Percentiles rank a stretch among this genome's conserved stretches.
Conservation (phyloP, 2,113 vertebrate genomes). For the Haplotaxodon microlepis region DNA sequence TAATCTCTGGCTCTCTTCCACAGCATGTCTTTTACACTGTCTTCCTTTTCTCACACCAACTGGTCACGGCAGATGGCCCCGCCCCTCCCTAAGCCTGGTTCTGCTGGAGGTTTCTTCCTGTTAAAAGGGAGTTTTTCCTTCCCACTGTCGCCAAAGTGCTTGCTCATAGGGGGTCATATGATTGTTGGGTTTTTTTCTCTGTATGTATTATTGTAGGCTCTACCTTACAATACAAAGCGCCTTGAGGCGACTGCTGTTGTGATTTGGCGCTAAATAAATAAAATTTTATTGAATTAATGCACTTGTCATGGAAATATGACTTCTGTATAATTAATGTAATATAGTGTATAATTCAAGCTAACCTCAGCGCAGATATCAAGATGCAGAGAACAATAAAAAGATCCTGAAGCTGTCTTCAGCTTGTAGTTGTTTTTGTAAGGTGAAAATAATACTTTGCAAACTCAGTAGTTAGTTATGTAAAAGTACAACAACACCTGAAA, state of each 20-base stretch:
- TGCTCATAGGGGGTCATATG: neutral
- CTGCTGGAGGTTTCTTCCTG: neutral
- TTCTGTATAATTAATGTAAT: neutral
- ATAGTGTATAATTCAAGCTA: neutral
- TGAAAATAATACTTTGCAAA: neutral
- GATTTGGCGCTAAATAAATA: neutral
- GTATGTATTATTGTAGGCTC: neutral
- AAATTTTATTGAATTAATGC: neutral
- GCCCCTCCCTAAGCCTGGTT: accelerated
- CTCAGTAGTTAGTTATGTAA: neutral
- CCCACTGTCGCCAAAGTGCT: neutral
- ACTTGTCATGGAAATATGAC: neutral
- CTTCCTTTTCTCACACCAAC: neutral
- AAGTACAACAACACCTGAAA: neutral
- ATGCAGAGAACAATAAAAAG: neutral
- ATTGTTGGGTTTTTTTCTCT: accelerated
- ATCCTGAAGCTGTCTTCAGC: neutral
- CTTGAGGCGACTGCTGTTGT: neutral
- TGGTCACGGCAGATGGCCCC: accelerated
- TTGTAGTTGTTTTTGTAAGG: neutral
- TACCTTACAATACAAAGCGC: neutral
- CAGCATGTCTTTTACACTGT: neutral
- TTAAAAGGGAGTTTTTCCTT: accelerated
- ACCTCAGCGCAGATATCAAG: neutral
- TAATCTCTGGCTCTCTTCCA: accelerated